Percentiles rank a stretch among this genome's conserved stretches.
phyloP scores from a whole-genome alignment of 2,113 vertebrate species.

The Equus przewalskii region DNA sequence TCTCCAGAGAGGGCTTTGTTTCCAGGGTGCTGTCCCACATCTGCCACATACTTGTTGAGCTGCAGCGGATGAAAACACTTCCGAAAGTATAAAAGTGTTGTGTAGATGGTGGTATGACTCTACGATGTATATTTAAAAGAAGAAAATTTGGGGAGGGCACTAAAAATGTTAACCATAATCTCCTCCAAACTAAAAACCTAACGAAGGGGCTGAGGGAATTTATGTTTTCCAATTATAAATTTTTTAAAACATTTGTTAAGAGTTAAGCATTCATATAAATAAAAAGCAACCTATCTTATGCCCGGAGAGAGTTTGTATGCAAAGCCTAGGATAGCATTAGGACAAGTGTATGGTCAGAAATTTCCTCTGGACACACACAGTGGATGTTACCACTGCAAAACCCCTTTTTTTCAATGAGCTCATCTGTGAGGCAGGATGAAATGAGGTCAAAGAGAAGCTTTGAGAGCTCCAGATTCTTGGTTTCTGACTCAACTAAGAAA shows the following conservation, averaged over 20 bases:
- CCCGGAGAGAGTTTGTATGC: neutral
- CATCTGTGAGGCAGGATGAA: neutral
- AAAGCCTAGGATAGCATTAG: neutral
- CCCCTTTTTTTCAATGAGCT: neutral
- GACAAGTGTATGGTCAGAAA: neutral
- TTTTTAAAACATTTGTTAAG: neutral
- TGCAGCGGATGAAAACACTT: neutral
- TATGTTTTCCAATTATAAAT: neutral
- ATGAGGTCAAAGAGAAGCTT: neutral
- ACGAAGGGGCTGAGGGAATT: neutral
- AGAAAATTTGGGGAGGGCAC: neutral
- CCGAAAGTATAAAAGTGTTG: neutral
- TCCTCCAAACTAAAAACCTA: neutral
- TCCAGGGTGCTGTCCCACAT: neutral
- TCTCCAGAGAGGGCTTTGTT: neutral
- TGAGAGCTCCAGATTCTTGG: neutral
- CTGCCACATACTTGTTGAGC: neutral
- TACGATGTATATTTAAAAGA: neutral
- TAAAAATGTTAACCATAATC: neutral
- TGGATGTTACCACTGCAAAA: neutral
- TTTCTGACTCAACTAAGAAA: constrained; percentile 30
- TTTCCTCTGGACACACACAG: neutral
- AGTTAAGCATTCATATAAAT: neutral
- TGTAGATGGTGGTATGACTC: neutral
- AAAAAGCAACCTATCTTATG: neutral